These are phyloP conservation scores for Astropecten irregularis DNA, from an alignment of 53 echinoderm and acorn worm species.

Conservation along the genomic window DNA sequence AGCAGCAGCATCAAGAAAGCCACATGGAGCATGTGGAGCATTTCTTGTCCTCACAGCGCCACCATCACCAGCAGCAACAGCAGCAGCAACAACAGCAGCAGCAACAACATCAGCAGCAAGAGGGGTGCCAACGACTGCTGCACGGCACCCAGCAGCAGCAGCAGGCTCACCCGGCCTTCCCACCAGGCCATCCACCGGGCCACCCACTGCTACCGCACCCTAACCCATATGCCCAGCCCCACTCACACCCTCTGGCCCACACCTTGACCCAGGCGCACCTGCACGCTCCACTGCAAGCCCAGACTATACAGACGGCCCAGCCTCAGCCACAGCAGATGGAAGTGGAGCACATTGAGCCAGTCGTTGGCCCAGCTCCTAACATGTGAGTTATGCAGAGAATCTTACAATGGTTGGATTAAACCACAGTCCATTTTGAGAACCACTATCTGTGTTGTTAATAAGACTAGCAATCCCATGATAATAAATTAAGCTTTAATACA, in stretches of 20 bases:
- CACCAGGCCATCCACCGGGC: background rate
- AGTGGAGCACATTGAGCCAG: conserved; percentile 50
- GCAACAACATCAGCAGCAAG: conserved; percentile 48
- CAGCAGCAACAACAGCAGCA: conserved; percentile 37
- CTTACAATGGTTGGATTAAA: background rate
- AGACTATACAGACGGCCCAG: conserved; percentile 6
- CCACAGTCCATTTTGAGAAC: too few relatives aligned
- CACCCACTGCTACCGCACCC: conserved; percentile 31
- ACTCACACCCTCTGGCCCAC: conserved; percentile 49
- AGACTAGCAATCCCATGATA: too few relatives aligned
- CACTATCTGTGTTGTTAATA: too few relatives aligned
- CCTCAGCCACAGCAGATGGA: conserved; percentile 55
- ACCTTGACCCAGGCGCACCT: conserved; percentile 34
- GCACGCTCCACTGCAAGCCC: background rate
- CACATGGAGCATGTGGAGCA: conserved; percentile 30
- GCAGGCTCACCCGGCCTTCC: conserved; percentile 21
- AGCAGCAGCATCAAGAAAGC: conserved; percentile 34
- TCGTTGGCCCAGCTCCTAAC: conserved; percentile 25
- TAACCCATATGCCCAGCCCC: conserved; percentile 38
- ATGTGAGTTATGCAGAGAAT: conserved; percentile 10
- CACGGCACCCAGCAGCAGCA: conserved; percentile 59
- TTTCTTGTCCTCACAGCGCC: conserved; percentile 29
- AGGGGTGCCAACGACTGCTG: conserved; percentile 37
- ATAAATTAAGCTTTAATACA: too few relatives aligned
- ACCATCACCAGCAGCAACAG: conserved; percentile 61